These are phyloP conservation scores for Myiotriccus ornatus DNA, from an alignment of 2,797 vertebrate species.

Conservation along the genomic window DNA sequence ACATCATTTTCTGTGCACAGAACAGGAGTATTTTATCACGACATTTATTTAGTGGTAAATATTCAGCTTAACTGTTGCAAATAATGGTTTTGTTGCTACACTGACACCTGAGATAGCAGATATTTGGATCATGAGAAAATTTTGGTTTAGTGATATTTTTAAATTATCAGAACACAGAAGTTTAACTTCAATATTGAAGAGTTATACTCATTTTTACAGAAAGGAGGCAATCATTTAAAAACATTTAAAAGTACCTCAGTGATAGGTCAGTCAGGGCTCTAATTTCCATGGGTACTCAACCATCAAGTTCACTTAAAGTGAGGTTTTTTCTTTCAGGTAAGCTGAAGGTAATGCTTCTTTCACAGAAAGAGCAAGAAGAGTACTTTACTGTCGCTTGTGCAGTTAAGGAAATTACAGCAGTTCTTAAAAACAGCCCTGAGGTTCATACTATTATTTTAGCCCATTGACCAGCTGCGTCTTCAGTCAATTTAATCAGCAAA, in stretches of 20 bases:
- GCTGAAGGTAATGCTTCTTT: background rate
- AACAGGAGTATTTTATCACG: background rate
- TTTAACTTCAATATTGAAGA: background rate
- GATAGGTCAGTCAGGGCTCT: background rate
- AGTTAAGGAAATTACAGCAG: background rate
- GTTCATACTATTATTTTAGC: background rate
- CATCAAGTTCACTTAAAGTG: background rate
- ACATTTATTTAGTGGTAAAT: background rate
- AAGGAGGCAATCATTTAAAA: background rate
- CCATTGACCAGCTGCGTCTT: background rate
- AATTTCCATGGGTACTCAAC: background rate
- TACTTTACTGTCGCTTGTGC: background rate
- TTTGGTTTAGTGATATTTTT: background rate
- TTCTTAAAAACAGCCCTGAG: background rate
- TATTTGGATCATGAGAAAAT: background rate
- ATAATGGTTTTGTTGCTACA: background rate
- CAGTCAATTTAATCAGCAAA: slow-evolving; percentile 4
- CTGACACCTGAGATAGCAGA: background rate
- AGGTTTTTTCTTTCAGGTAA: background rate
- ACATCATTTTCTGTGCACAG: background rate
- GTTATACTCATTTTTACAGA: background rate
- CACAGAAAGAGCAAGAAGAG: background rate
- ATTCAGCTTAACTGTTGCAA: background rate
- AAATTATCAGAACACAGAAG: background rate
- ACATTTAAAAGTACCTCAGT: background rate